Evolutionary conservation across 2,888 invertebrate species (phyloP), one percentile per base, ranked within the genome.

Genomic region (Agrochola litura): DNA sequence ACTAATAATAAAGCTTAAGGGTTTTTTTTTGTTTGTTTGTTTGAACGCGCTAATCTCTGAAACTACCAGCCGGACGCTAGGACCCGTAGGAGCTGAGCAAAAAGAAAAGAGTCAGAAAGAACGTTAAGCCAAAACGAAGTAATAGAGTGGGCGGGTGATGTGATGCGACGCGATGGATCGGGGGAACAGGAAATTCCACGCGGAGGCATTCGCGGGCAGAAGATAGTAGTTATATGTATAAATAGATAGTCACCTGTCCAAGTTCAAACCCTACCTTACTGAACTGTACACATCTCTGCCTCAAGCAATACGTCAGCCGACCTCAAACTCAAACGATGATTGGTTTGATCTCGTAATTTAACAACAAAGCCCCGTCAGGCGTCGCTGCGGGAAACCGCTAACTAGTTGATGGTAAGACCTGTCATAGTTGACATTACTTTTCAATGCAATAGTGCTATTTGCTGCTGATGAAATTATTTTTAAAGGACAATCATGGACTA

Each of bases 321-420:
- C 64, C 70, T 25, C 58, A 67, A 70, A 70, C 61, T 71, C 61
- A 22, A 37, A 22, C 56, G 37, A 61, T 75, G 72, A 80, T 85
- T 73, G 77, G 74, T 67, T 80, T 80, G 80, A 80, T 87, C 76
- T 78, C 58, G 56, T 80, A 70, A 87, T 77, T 87, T 78, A 78
- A 82, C 85, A 77, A 73, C 82, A 82, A 80, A 85, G 80, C 58
- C 46, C 41, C 58, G 64, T 43, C 85, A 49, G 77, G 67, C 60
- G 52, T 41, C 66, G 75, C 73, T 80, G 72, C 64, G 64, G 65
- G 58, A 19, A 37, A 60, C 63, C 71, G 22, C 41, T 76, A 76
- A 73, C 60, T 75, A 67, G 56, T 78, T 81, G 46, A 58, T 74
- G 71, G 41, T 56, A 25, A 30, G 12, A 37, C 25, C n/a, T 73